phyloP scores from a whole-genome alignment of 1,140 invertebrate genomes.

The Apocrypta bakeri region DNA sequence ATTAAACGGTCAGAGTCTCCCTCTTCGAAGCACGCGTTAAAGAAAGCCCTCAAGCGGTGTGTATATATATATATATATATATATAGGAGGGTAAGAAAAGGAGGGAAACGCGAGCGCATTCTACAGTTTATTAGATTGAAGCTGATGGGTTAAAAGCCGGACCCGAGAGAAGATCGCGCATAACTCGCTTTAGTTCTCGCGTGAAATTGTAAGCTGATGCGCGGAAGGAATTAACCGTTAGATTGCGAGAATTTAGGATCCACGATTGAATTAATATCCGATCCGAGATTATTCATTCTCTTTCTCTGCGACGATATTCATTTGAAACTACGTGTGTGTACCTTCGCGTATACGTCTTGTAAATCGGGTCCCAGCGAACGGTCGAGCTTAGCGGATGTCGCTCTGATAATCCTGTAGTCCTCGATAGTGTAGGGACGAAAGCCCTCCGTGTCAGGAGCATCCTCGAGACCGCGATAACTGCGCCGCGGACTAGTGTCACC shows the following conservation, averaged over 20 bases:
- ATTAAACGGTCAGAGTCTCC: slow-evolving; percentile 31
- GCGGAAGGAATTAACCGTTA: too few species aligned
- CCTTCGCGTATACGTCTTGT: slow-evolving; percentile 55
- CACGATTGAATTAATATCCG: not conserved
- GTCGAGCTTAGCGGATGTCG: slow-evolving; percentile 56
- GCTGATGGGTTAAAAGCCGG: slow-evolving; percentile 31
- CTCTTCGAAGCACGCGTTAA: not conserved
- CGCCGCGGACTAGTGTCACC: not conserved
- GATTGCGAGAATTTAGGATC: slow-evolving; percentile 52
- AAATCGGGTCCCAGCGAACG: slow-evolving; percentile 62
- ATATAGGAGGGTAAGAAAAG: slow-evolving; percentile 1
- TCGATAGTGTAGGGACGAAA: slow-evolving; percentile 59
- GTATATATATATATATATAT: too few species aligned
- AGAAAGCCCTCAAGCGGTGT: not conserved
- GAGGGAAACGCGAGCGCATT: slow-evolving; percentile 5
- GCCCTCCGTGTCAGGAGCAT: not conserved
- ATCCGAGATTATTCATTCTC: not conserved
- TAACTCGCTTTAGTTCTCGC: slow-evolving; percentile 58
- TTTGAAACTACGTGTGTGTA: too few species aligned
- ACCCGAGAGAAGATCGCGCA: slow-evolving; percentile 43
- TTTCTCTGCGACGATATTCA: too few species aligned
- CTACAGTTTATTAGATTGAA: slow-evolving; percentile 63
- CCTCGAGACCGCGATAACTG: not conserved
- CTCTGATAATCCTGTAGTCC: slow-evolving; percentile 52
- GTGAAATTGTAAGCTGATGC: slow-evolving; percentile 55